These are phyloP conservation scores for Smutsia temminckii DNA, from an alignment of 2,797 vertebrate genomes.

Conservation along the genomic window DNA sequence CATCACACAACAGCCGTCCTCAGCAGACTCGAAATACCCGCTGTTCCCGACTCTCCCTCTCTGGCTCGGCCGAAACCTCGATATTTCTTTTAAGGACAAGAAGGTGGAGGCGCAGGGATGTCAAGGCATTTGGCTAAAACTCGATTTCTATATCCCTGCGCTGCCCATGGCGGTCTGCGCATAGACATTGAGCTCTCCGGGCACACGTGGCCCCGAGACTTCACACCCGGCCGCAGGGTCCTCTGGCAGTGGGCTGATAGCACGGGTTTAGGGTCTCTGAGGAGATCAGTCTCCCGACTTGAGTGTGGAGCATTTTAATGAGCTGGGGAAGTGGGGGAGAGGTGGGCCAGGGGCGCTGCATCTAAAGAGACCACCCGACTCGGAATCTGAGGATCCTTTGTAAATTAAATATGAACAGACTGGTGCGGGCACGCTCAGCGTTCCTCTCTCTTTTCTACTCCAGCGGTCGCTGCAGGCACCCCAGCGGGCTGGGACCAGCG, in stretches of 20 bases:
- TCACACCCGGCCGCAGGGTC: not conserved
- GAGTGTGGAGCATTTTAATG: conserved; percentile 75
- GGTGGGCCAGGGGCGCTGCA: not conserved
- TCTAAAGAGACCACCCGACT: conserved; percentile 37
- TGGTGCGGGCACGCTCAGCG: rapidly evolving
- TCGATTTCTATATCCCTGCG: not conserved
- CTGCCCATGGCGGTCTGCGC: not conserved
- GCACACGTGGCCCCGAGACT: not conserved
- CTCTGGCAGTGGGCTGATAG: conserved; percentile 16
- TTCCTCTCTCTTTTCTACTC: not conserved
- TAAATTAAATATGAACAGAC: conserved; percentile 66
- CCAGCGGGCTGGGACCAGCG: not conserved
- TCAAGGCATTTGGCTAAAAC: conserved; percentile 46
- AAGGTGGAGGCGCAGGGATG: not conserved
- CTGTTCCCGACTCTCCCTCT: not conserved
- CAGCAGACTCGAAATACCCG: not conserved
- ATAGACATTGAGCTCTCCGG: not conserved
- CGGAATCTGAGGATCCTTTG: conserved; percentile 41
- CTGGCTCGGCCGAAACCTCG: not conserved
- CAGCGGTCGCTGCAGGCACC: not conserved
- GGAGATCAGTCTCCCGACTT: conserved; percentile 63
- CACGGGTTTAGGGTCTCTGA: conserved; percentile 37
- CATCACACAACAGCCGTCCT: conserved; percentile 65
- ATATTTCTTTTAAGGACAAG: conserved; percentile 35
- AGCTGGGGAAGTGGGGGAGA: conserved; percentile 20